phyloP scores from a whole-genome alignment of 2,888 invertebrate genomes.

The Amiota mariae region DNA sequence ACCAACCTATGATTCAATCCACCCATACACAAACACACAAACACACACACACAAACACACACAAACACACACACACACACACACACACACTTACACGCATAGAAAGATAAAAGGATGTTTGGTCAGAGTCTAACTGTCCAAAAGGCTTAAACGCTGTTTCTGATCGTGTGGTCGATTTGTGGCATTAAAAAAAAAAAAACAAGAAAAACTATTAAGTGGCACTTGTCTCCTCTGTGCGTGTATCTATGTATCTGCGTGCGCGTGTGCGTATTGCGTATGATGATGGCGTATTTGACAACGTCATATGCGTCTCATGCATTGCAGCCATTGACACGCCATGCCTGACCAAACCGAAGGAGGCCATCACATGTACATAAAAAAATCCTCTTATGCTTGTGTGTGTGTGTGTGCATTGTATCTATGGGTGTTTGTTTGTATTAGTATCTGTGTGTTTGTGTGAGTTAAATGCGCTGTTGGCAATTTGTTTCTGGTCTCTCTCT shows the following conservation, averaged over 20 bases:
- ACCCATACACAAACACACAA: conserved; percentile 10
- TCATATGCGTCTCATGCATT: conserved; percentile 45
- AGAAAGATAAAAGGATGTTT: not conserved
- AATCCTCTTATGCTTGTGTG: too few species aligned
- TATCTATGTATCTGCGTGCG: not conserved
- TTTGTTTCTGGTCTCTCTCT: conserved; percentile 35
- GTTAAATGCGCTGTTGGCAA: conserved; percentile 52
- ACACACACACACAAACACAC: not conserved
- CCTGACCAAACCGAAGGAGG: conserved; percentile 9
- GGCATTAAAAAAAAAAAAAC: conserved; percentile 64
- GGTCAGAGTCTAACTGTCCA: not conserved
- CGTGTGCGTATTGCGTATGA: too few species aligned
- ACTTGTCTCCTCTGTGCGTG: conserved; percentile 31
- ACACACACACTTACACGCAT: not conserved
- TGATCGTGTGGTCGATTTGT: conserved; percentile 66
- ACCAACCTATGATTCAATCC: not conserved
- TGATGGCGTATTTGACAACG: not conserved
- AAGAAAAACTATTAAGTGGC: conserved; percentile 66
- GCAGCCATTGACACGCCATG: conserved; percentile 62
- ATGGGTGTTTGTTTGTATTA: conserved; percentile 4
- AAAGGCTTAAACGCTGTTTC: conserved; percentile 23
- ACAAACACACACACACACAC: conserved; percentile 6
- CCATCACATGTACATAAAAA: conserved; percentile 19
- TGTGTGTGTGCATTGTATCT: not conserved
- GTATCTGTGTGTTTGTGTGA: not conserved